Conservation (phyloP, 64 coral and sea anemone species). For the Montipora sp. region DNA sequence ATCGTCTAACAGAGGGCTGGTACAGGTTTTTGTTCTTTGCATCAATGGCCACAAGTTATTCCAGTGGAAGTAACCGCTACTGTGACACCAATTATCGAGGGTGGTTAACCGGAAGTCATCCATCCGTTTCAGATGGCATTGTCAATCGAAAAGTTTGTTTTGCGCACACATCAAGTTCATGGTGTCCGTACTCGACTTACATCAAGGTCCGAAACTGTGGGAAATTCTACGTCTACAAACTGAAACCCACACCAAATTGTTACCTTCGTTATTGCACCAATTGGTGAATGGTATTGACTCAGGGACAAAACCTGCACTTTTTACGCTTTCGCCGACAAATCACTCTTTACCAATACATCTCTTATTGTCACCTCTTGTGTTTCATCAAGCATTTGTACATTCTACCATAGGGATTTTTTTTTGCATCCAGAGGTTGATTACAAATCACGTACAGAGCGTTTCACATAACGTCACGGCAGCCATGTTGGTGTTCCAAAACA, state of each 20-base stretch:
- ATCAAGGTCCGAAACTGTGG: conserved; percentile 85
- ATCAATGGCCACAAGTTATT: conserved; percentile 20
- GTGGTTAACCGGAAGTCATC: conserved; percentile 69
- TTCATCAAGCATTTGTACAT: no score
- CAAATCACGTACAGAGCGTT: no score
- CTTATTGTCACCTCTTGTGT: no score
- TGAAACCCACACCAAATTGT: conserved; percentile 62
- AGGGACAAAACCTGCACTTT: no score
- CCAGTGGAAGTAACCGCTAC: neutral
- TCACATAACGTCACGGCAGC: no score
- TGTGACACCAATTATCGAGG: conserved; percentile 48
- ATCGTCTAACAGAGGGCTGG: conserved; percentile 72
- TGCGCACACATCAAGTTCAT: neutral
- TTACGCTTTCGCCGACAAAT: no score
- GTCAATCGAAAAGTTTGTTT: conserved; percentile 73
- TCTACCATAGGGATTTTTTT: no score
- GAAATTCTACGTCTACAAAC: conserved; percentile 80
- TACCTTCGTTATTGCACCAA: conserved; percentile 61
- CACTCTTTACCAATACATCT: no score
- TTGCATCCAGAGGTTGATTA: no score
- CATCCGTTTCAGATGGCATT: conserved; percentile 57
- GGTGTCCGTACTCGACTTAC: conserved; percentile 23
- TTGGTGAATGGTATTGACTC: no score
- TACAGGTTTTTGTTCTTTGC: conserved; percentile 48
- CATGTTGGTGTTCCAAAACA: no score